These are phyloP conservation scores for Hypsopygia costalis DNA, from an alignment of 2,888 invertebrate genomes.

Conservation along the genomic window DNA sequence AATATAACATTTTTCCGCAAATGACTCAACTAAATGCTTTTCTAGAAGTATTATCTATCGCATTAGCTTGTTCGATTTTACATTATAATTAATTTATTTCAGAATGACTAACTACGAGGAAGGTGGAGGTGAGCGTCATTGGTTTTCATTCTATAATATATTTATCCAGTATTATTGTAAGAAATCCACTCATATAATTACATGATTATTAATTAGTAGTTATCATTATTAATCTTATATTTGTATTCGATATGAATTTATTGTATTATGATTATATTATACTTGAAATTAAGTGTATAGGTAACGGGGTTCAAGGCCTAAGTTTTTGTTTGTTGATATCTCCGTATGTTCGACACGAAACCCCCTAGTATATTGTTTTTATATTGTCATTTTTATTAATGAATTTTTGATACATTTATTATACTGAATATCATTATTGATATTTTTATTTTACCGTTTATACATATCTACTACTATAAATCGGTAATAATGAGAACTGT, in stretches of 20 bases:
- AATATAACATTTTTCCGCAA: too few relatives aligned
- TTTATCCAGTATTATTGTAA: conserved; percentile 41
- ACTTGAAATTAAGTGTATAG: conserved; percentile 21
- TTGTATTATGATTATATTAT: conserved; percentile 25
- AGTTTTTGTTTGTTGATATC: conserved; percentile 13
- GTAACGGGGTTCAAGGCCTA: conserved; percentile 48
- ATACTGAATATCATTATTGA: neutral
- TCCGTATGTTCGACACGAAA: conserved; percentile 6
- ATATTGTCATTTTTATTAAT: neutral
- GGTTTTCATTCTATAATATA: conserved; percentile 33
- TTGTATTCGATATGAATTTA: conserved; percentile 43
- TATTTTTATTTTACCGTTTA: neutral
- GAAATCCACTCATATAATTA: conserved; percentile 26
- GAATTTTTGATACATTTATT: neutral
- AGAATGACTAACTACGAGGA: conserved; percentile 9
- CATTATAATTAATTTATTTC: too few relatives aligned
- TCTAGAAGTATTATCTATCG: too few relatives aligned
- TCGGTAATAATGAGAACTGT: neutral
- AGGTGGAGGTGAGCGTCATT: conserved; percentile 20
- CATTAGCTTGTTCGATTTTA: too few relatives aligned
- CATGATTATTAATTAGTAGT: conserved; percentile 28
- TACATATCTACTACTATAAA: neutral
- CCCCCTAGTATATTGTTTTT: neutral
- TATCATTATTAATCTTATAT: conserved; percentile 36
- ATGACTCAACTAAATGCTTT: too few relatives aligned